These are phyloP conservation scores for Urophycis tenuis DNA, from an alignment of 2,797 vertebrate genomes.

Conservation along the genomic window DNA sequence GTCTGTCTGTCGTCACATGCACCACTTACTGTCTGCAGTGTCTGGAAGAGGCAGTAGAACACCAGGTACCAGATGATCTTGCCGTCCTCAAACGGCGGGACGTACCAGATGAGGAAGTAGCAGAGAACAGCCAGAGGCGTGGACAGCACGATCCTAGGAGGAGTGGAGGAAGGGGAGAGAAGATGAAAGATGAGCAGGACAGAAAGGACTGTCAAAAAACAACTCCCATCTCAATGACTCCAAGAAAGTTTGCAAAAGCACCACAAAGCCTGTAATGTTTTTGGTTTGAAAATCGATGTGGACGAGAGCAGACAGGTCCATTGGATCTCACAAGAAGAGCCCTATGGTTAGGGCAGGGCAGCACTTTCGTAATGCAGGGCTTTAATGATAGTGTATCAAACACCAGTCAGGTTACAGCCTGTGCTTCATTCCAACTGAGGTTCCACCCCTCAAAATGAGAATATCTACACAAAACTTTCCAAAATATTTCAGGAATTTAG, in stretches of 20 bases:
- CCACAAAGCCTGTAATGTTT: too few species aligned
- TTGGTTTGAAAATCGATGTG: too few species aligned
- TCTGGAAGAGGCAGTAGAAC: conserved; percentile 97
- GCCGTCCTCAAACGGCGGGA: conserved; percentile 78
- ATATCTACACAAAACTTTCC: neutral
- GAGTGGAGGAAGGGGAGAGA: neutral
- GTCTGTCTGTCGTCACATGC: too few species aligned
- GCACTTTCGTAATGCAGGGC: too few species aligned
- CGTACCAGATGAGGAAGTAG: conserved; percentile 94
- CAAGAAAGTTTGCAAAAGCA: conserved; percentile 14
- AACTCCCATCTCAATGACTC: neutral
- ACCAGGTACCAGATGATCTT: conserved; percentile 90
- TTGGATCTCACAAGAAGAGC: too few species aligned
- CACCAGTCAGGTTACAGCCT: too few species aligned
- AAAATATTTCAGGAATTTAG: neutral
- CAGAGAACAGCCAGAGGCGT: conserved; percentile 83
- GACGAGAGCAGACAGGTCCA: neutral
- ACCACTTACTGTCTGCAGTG: conserved; percentile 87
- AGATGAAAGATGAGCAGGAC: neutral
- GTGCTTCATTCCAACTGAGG: too few species aligned
- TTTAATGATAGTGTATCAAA: too few species aligned
- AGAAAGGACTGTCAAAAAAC: too few species aligned
- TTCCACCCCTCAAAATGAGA: neutral
- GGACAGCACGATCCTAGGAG: conserved; percentile 85
- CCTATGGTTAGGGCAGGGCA: too few species aligned